Evolutionary conservation across 2,797 vertebrate species (phyloP).

Genomic region (Brachymystax lenok): DNA sequence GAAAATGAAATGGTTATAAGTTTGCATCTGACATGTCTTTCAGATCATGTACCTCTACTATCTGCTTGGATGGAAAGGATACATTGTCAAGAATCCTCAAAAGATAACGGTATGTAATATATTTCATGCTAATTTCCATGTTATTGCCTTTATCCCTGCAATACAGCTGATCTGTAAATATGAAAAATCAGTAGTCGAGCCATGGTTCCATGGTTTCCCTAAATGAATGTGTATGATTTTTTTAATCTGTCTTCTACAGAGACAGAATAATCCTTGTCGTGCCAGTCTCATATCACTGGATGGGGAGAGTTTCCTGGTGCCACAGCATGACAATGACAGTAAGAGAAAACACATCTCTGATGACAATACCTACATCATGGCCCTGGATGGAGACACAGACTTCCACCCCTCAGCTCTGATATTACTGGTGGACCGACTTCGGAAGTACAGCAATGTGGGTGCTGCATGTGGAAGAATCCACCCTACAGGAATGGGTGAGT

Average conservation of each 20-base stretch:
- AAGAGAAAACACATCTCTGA: slow-evolving; percentile 47
- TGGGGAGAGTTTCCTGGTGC: slow-evolving; percentile 65
- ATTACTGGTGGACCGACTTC: slow-evolving; percentile 74
- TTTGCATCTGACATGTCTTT: slow-evolving; percentile 31
- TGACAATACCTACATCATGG: slow-evolving; percentile 73
- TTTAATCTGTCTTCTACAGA: slow-evolving; percentile 43
- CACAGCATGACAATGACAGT: slow-evolving; percentile 58
- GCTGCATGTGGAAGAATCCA: slow-evolving; percentile 78
- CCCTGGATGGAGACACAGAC: slow-evolving; percentile 77
- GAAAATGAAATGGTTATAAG: neutral
- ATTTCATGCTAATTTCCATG: neutral
- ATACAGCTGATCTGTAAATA: neutral
- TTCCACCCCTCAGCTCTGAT: slow-evolving; percentile 73
- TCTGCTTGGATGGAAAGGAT: slow-evolving; percentile 82
- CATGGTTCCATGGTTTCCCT: neutral
- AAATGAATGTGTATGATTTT: neutral
- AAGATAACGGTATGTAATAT: slow-evolving; percentile 65
- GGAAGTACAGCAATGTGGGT: slow-evolving; percentile 65
- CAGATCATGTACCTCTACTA: slow-evolving; percentile 87
- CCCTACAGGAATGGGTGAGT: slow-evolving; percentile 74
- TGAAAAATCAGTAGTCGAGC: neutral
- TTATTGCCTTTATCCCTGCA: neutral
- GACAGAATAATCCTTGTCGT: slow-evolving; percentile 60
- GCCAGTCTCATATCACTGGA: slow-evolving; percentile 73
- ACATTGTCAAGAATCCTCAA: slow-evolving; percentile 75